Conservation (phyloP, 2,797 vertebrate genomes). For the Novumbra hubbsi region DNA sequence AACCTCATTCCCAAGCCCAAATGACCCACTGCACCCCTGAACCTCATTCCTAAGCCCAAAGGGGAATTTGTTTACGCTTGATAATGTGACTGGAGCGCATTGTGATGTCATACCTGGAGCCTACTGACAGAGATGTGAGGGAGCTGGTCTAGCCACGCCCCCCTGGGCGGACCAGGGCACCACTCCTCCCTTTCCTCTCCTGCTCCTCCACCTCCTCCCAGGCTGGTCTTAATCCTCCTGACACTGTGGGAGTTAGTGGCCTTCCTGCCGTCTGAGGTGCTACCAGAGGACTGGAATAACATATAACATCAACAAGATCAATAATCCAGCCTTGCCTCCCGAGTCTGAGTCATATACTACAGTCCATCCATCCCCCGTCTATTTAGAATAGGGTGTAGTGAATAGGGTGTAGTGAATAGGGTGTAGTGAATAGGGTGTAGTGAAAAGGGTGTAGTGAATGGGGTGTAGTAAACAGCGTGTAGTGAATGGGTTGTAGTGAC, state of each 20-base stretch:
- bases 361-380: too few relatives aligned
- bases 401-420: too few relatives aligned
- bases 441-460: too few relatives aligned
- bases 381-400: too few relatives aligned
- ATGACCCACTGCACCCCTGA: too few relatives aligned
- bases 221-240: conserved; percentile 1
- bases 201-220: background rate
- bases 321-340: background rate
- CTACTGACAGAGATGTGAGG: conserved; percentile 45
- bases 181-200: conserved; percentile 22
- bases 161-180: background rate
- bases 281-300: conserved; percentile 29
- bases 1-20: too few relatives aligned
- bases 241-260: background rate
- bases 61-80: background rate
- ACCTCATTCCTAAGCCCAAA: too few relatives aligned
- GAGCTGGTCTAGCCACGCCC: conserved; percentile 5
- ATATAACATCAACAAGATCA: conserved; percentile 19
- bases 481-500: too few relatives aligned
- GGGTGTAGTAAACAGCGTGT: too few relatives aligned
- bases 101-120: conserved; percentile 54
- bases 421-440: too few relatives aligned
- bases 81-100: background rate
- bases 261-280: conserved; percentile 10
- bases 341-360: background rate